Conservation (phyloP, 2,888 invertebrate genomes). For the Leptopterna dolabrata region DNA sequence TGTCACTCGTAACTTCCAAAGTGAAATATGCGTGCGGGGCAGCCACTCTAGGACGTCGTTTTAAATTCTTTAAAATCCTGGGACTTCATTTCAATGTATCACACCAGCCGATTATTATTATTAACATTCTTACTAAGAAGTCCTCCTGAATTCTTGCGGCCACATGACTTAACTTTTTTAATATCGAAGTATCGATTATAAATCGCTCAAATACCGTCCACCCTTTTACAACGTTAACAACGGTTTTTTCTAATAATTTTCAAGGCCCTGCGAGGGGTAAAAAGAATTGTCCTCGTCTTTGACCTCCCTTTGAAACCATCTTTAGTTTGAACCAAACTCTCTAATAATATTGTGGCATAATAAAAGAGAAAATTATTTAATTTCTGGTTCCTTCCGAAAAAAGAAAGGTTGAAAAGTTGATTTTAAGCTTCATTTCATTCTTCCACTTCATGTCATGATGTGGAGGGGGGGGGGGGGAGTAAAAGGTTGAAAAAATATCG, state of each 20-base stretch:
- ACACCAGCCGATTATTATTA: neutral
- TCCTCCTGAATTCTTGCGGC: neutral
- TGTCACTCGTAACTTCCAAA: no score
- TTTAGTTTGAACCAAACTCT: neutral
- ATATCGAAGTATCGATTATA: neutral
- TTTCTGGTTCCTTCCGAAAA: neutral
- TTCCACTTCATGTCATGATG: neutral
- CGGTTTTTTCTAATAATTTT: neutral
- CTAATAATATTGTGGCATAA: neutral
- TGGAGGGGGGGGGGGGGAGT: neutral
- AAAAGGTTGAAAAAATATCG: neutral
- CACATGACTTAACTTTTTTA: neutral
- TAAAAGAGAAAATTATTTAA: neutral
- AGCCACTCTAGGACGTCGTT: neutral
- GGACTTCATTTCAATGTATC: neutral
- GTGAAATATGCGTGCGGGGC: no score
- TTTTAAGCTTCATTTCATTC: neutral
- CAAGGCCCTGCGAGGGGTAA: neutral
- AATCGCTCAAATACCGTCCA: neutral
- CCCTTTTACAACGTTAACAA: neutral
- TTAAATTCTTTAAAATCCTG: neutral
- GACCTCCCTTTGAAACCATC: neutral
- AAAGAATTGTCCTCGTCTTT: neutral
- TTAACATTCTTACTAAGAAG: neutral
- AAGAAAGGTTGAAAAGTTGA: neutral